Conservation (phyloP, 2,888 invertebrate genomes). For the Diloba caeruleocephala region DNA sequence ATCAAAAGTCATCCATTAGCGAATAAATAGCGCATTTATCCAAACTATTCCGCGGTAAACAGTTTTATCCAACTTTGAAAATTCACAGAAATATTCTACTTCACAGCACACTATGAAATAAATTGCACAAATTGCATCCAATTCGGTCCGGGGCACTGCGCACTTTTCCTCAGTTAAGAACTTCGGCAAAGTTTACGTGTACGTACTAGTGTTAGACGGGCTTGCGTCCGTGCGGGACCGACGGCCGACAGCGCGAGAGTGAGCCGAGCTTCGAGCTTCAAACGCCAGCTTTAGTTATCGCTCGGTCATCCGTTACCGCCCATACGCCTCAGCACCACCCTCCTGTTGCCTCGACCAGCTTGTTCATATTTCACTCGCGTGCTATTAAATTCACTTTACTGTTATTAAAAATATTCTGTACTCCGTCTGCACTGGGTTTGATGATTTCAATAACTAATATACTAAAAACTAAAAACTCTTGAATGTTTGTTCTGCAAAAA, state of each 20-base stretch:
- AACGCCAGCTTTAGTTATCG: slow-evolving; percentile 35
- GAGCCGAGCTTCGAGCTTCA: slow-evolving; percentile 29
- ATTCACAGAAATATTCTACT: slow-evolving; percentile 49
- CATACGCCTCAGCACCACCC: slow-evolving; percentile 64
- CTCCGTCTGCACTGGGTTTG: slow-evolving; percentile 14
- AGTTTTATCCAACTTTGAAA: slow-evolving; percentile 51
- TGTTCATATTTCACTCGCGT: slow-evolving; percentile 55
- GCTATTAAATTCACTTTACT: slow-evolving; percentile 50
- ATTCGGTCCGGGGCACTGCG: slow-evolving; percentile 59
- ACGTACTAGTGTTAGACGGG: slow-evolving; percentile 27
- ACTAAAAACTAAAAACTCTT: slow-evolving; percentile 13
- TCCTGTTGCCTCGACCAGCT: slow-evolving; percentile 65
- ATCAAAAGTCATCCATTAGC: slow-evolving; percentile 51
- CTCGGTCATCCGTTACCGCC: slow-evolving; percentile 56
- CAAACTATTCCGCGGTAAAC: slow-evolving; percentile 36
- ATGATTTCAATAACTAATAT: slow-evolving; percentile 25
- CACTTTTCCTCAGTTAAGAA: slow-evolving; percentile 56
- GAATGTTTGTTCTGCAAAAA: slow-evolving; percentile 15
- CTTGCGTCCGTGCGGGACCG: slow-evolving; percentile 47
- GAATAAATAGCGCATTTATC: slow-evolving; percentile 32
- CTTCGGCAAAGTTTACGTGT: slow-evolving; percentile 66
- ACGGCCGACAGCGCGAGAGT: slow-evolving; percentile 55
- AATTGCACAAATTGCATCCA: slow-evolving; percentile 71
- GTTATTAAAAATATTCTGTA: slow-evolving; percentile 44
- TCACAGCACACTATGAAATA: slow-evolving; percentile 57